Evolutionary conservation across 1,140 invertebrate species (phyloP).

Genomic region (Anoplolepis gracilipes): DNA sequence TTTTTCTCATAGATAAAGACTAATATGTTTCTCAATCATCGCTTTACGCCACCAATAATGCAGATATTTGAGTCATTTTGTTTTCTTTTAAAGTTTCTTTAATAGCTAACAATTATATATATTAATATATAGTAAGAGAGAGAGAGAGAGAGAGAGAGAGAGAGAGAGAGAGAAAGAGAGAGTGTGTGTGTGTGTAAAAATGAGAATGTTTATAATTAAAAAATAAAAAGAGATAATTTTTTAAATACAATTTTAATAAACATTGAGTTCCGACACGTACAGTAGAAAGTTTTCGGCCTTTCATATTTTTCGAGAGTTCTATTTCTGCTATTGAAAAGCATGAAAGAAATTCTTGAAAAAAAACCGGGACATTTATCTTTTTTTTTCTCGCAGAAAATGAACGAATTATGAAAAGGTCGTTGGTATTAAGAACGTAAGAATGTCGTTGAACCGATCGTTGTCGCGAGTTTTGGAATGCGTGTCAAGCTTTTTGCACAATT

Average conservation of each 20-base stretch:
- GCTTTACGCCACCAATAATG: not conserved
- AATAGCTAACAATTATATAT: not conserved
- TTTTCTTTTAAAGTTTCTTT: not conserved
- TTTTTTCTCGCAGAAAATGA: slow-evolving; percentile 18
- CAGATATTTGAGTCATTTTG: slow-evolving; percentile 28
- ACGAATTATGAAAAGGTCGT: not conserved
- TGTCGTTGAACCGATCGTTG: not conserved
- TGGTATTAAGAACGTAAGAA: not conserved
- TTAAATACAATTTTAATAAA: not conserved
- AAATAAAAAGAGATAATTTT: not conserved
- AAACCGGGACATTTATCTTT: not conserved
- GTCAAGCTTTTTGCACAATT: slow-evolving; percentile 68
- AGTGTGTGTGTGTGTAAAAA: not conserved
- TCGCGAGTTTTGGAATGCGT: slow-evolving; percentile 63
- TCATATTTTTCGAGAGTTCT: not conserved
- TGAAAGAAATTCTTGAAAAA: not conserved
- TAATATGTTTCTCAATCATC: slow-evolving; percentile 1
- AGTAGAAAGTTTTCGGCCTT: not conserved
- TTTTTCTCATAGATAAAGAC: slow-evolving; percentile 19
- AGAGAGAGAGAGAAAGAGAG: no score
- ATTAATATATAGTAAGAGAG: no score
- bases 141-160: not conserved
- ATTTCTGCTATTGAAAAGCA: not conserved
- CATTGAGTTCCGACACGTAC: not conserved
- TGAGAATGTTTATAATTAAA: not conserved